Conservation (phyloP, 1,140 invertebrate species). For the Daktulosphaira vitifoliae region DNA sequence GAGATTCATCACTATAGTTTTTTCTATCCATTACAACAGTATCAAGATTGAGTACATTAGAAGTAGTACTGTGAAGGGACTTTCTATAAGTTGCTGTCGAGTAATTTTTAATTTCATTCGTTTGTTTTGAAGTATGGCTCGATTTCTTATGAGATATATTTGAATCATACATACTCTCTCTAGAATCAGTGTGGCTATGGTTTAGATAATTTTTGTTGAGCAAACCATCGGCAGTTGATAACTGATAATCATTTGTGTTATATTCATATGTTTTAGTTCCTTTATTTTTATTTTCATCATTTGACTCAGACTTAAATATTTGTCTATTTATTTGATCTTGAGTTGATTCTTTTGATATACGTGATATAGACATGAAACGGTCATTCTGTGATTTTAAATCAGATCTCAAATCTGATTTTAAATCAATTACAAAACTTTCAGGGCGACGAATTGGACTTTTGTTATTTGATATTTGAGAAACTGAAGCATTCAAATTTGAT, state of each 20-base stretch:
- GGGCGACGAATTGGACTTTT: not conserved
- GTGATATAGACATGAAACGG: too few relatives aligned
- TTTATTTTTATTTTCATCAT: too few relatives aligned
- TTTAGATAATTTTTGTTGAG: not conserved
- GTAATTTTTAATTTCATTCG: not conserved
- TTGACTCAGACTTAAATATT: too few relatives aligned
- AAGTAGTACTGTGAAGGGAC: slow-evolving; percentile 12
- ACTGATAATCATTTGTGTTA: not conserved
- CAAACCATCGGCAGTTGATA: not conserved
- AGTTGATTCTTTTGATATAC: too few relatives aligned
- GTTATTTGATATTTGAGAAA: not conserved
- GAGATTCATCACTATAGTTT: not conserved
- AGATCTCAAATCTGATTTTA: too few relatives aligned
- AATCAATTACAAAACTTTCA: slow-evolving; percentile 6
- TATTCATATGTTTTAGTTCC: not conserved
- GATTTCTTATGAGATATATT: not conserved
- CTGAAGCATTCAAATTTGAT: too few relatives aligned
- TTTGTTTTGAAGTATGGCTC: not conserved
- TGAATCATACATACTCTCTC: not conserved
- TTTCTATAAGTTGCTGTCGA: slow-evolving; percentile 17
- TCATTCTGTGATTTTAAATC: not conserved
- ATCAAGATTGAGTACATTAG: slow-evolving; percentile 10
- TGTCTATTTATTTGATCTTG: too few relatives aligned
- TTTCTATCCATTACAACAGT: not conserved
- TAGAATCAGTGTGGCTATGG: not conserved